Conservation (phyloP, 2,113 vertebrate genomes). For the Opisthocomus hoazin region DNA sequence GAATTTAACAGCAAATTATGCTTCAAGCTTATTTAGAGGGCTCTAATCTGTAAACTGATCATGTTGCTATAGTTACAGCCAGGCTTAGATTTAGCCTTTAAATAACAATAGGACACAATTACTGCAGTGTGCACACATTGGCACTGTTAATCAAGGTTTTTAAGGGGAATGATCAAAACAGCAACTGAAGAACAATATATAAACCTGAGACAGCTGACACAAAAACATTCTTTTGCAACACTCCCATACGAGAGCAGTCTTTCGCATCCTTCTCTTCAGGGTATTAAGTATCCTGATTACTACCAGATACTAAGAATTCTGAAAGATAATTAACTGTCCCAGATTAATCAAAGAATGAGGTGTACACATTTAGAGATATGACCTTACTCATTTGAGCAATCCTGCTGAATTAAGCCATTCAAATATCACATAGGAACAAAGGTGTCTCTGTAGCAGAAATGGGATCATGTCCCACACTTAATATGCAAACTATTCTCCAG, state of each 20-base stretch:
- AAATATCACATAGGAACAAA: slow-evolving; percentile 5
- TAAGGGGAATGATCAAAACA: background rate
- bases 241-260: background rate
- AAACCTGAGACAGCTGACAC: background rate
- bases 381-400: slow-evolving; percentile 2
- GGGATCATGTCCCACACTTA: background rate
- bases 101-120: slow-evolving; percentile 49
- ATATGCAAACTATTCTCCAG: background rate
- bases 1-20: slow-evolving; percentile 25
- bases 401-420: slow-evolving; percentile 11
- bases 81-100: slow-evolving; percentile 57
- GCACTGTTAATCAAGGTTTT: background rate
- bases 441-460: background rate
- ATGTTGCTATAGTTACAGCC: slow-evolving; percentile 57
- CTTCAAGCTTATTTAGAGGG: slow-evolving; percentile 33
- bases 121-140: slow-evolving; percentile 5
- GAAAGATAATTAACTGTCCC: slow-evolving; percentile 37
- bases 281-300: background rate
- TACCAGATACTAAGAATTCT: background rate
- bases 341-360: slow-evolving; percentile 45
- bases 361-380: background rate
- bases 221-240: background rate
- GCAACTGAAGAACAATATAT: background rate
- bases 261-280: background rate
- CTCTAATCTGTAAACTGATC: slow-evolving; percentile 51